These are phyloP conservation scores for Panzeria rudis DNA, from an alignment of 2,888 invertebrate genomes.

Conservation along the genomic window DNA sequence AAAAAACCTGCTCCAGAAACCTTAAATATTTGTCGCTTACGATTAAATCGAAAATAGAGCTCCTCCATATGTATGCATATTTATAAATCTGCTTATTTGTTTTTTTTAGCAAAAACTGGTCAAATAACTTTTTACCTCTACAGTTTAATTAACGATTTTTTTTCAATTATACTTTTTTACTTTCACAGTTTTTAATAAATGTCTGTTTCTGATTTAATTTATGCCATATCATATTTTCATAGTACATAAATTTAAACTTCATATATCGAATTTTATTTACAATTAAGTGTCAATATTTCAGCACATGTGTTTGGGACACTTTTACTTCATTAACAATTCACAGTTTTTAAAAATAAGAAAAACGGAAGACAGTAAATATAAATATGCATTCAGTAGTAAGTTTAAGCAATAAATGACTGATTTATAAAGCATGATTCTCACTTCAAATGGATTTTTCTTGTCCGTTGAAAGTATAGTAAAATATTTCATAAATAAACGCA, in stretches of 20 bases:
- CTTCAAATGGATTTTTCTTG: too few relatives aligned
- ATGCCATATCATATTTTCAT: background rate
- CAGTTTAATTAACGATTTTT: background rate
- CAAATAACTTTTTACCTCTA: background rate
- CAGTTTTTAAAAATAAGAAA: conserved; percentile 11
- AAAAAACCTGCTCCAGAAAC: too few relatives aligned
- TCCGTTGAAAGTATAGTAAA: too few relatives aligned
- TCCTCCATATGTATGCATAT: too few relatives aligned
- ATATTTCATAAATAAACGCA: too few relatives aligned
- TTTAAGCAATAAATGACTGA: too few relatives aligned
- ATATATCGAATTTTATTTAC: background rate
- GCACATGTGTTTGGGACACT: conserved; percentile 8
- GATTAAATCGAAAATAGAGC: too few relatives aligned
- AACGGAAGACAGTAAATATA: background rate
- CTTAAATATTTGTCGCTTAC: too few relatives aligned
- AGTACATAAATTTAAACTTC: too few relatives aligned
- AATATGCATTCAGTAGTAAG: too few relatives aligned
- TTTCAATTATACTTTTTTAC: background rate
- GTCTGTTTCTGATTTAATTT: too few relatives aligned
- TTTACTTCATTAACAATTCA: conserved; percentile 25
- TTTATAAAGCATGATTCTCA: too few relatives aligned
- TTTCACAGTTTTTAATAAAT: background rate
- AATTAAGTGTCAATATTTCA: conserved; percentile 7
- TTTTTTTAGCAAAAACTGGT: background rate
- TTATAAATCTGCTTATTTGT: background rate